These are phyloP conservation scores for Paratilapia polleni DNA, from an alignment of 2,113 vertebrate genomes.

Conservation along the genomic window DNA sequence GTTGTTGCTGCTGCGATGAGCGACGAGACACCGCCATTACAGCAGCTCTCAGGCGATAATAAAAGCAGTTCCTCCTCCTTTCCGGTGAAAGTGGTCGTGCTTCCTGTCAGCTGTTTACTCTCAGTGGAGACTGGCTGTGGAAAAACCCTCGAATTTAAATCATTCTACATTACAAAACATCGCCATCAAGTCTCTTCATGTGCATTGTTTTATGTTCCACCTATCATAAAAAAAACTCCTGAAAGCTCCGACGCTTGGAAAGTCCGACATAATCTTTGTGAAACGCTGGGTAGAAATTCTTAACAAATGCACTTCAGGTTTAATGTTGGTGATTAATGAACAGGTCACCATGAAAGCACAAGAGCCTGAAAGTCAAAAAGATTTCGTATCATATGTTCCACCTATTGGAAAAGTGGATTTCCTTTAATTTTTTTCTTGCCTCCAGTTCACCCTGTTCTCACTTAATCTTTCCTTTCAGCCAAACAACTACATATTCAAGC, in stretches of 20 bases:
- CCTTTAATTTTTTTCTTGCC: no score
- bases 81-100: conserved; percentile 68
- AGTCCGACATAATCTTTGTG: not conserved
- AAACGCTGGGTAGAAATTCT: not conserved
- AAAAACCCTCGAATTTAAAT: not conserved
- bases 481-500: no score
- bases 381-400: not conserved
- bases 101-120: conserved; percentile 70
- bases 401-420: no score
- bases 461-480: no score
- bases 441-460: no score
- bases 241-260: no score
- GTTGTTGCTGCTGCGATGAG: conserved; percentile 81
- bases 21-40: conserved; percentile 84
- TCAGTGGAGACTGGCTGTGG: not conserved
- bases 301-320: not conserved
- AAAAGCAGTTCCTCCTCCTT: conserved; percentile 59
- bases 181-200: not conserved
- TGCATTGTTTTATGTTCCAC: not conserved
- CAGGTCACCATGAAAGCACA: no score
- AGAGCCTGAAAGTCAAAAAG: no score
- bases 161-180: not conserved
- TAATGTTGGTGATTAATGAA: not conserved
- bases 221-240: no score
- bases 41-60: conserved; percentile 73